Base-by-base conservation (phyloP, 37 sponge, comb jelly and placozoan genomes). In the Theonella swinhoei region DNA sequence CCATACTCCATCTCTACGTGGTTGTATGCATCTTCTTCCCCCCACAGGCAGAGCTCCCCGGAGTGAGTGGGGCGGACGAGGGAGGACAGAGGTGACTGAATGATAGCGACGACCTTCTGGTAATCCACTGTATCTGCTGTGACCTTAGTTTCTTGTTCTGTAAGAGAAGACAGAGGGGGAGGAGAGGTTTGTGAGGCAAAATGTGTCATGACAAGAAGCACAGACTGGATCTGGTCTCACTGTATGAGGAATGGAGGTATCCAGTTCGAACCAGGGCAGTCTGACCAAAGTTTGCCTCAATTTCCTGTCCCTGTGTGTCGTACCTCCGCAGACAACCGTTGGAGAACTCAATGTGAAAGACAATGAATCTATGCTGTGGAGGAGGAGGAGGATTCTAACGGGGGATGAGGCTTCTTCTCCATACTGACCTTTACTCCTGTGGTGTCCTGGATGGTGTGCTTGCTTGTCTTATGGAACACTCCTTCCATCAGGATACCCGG, bases 201-300 rank as follows among this genome's bases (percentile, higher is more conserved):
- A 35, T 23, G n/a, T 28, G 76, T 47, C 60, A 17, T 24, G 31
- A 9, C 9, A 14, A n/a, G 60, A 28, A 24, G 47, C 61, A 29
- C 29, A 28, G 23, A 9, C 14, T 47, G 32, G 39, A 14, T 24
- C 59, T 36, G n/a, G 29, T 82, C 91, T 81, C 59, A 90, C 91
- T 89, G 70, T 93, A 93, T 4, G 94, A 82, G 24, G 94, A 93
- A 34, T 89, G 91, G 29, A 93, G 83, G 64, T 89, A 93, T 24
- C 94, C 94, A 0, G 80, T 89, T 43, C 85, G 85, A 25, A 89
- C 83, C 4, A 85, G 80, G 1, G 77, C 77, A 2, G 69, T 78
- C 38, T 75, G 77, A n/a, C 94, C 94, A 82, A 93, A 89, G 77
- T 93, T 89, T 11, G 94, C 87, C 58, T 93, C 94, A 39, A 93